These are phyloP conservation scores for Himalopsyche tibetana DNA, from an alignment of 2,888 invertebrate genomes.

Conservation along the genomic window DNA sequence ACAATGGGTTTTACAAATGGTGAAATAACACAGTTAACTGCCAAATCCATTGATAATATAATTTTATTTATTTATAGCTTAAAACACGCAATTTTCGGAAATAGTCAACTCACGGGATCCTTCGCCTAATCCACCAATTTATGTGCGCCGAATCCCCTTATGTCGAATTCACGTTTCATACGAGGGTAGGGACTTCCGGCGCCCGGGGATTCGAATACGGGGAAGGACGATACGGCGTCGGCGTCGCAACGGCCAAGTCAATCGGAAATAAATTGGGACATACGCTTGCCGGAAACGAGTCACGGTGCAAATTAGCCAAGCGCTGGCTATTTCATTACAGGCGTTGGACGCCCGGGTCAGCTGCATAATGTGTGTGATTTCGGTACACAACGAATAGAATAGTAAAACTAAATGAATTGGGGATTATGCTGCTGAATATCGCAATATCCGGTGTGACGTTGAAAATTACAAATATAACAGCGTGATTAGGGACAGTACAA, in stretches of 20 bases:
- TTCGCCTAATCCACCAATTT: neutral
- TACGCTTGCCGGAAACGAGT: constrained; percentile 47
- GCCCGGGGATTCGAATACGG: constrained; percentile 28
- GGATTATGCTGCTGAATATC: too few relatives aligned
- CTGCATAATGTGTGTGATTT: too few relatives aligned
- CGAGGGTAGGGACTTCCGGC: constrained; percentile 29
- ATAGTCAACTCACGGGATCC: neutral
- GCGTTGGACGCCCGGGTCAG: neutral
- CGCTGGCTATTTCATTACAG: constrained; percentile 17
- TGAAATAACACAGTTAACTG: too few relatives aligned
- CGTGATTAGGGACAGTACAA: too few relatives aligned
- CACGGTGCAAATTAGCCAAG: constrained; percentile 50
- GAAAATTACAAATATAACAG: too few relatives aligned
- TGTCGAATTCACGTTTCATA: neutral
- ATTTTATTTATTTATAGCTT: too few relatives aligned
- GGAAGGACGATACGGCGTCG: constrained; percentile 44
- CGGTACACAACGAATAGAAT: too few relatives aligned
- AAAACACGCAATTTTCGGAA: neutral
- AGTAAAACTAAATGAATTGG: too few relatives aligned
- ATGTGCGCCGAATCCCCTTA: neutral
- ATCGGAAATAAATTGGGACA: constrained; percentile 54
- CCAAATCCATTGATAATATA: too few relatives aligned
- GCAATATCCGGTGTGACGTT: too few relatives aligned
- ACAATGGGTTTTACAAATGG: too few relatives aligned
- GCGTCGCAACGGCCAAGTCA: constrained; percentile 22